phyloP scores from a whole-genome alignment of 2,113 vertebrate species.

The Mesoclemmys tuberculata region DNA sequence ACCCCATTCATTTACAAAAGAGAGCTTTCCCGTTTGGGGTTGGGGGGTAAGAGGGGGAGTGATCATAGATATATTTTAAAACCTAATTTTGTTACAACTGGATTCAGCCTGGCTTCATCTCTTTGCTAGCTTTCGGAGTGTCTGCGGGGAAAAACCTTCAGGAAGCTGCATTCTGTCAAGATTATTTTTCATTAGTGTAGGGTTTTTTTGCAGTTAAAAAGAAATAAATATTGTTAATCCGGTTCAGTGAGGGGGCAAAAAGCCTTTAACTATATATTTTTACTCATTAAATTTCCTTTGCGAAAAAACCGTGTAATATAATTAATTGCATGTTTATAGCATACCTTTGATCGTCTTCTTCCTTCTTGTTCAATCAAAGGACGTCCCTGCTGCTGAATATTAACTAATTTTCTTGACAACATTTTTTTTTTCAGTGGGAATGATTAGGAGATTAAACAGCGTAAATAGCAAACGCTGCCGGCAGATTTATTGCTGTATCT shows the following conservation, averaged over 20 bases:
- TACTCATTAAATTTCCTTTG: conserved; percentile 60
- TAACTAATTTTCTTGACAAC: conserved; percentile 34
- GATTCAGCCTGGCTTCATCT: conserved; percentile 38
- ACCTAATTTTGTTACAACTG: conserved; percentile 26
- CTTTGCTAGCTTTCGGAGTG: conserved; percentile 49
- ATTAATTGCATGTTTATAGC: conserved; percentile 35
- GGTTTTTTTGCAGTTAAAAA: conserved; percentile 53
- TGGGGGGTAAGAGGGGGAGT: conserved; percentile 12
- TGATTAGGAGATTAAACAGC: conserved; percentile 21
- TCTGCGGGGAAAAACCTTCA: conserved; percentile 56
- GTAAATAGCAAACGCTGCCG: conserved; percentile 55
- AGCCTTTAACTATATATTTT: conserved; percentile 41
- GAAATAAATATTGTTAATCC: conserved; percentile 70
- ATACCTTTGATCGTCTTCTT: conserved; percentile 35
- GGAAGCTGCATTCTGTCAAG: conserved; percentile 68
- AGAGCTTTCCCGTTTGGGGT: neutral
- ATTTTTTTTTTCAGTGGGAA: conserved; percentile 31
- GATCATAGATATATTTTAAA: conserved; percentile 33
- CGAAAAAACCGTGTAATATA: conserved; percentile 8
- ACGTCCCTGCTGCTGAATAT: conserved; percentile 36
- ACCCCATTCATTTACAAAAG: neutral
- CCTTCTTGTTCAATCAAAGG: conserved; percentile 6
- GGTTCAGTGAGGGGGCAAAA: conserved; percentile 69
- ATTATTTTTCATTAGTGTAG: conserved; percentile 66
- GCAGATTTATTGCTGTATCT: conserved; percentile 22